phyloP scores from a whole-genome alignment of 2,797 vertebrate species.

The Poeciliopsis turneri region DNA sequence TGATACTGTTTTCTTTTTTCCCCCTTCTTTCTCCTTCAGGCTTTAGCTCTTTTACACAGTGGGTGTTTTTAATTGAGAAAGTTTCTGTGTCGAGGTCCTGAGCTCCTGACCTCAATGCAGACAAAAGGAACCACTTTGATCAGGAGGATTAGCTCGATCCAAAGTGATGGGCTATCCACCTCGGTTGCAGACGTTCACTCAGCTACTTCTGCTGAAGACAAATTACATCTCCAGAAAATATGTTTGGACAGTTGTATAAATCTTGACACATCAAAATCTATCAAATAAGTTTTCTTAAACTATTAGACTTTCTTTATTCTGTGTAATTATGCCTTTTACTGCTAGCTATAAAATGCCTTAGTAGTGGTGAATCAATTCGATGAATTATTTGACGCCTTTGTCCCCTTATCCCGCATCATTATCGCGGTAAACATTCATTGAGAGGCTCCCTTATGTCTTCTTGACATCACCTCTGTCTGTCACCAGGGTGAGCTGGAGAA shows the following conservation, averaged over 20 bases:
- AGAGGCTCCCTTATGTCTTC: slow-evolving; percentile 8
- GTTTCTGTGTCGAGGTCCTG: slow-evolving; percentile 43
- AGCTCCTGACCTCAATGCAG: slow-evolving; percentile 55
- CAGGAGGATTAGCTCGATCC: slow-evolving; percentile 68
- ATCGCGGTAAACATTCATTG: slow-evolving; percentile 14
- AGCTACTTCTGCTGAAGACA: slow-evolving; percentile 41
- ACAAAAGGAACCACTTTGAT: slow-evolving; percentile 71
- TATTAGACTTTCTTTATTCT: neutral
- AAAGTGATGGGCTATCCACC: slow-evolving; percentile 57
- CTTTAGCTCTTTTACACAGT: slow-evolving; percentile 46
- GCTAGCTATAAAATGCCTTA: neutral
- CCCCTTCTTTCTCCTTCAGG: neutral
- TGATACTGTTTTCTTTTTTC: neutral
- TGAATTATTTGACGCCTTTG: neutral
- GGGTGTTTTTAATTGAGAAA: slow-evolving; percentile 32
- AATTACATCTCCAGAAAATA: slow-evolving; percentile 26
- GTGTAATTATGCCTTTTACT: neutral
- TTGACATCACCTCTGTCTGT: slow-evolving; percentile 27
- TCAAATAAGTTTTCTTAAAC: neutral
- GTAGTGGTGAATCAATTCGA: neutral
- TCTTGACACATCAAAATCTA: neutral
- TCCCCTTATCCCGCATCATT: neutral
- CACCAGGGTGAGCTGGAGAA: slow-evolving; percentile 98
- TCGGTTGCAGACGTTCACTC: slow-evolving; percentile 46
- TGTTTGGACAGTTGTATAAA: slow-evolving; percentile 25